A percentile compares a stretch with the other conserved stretches of the same genome.
Evolutionary conservation across 2,888 invertebrate genomes (phyloP).

Genomic region (Entomobrya multifasciata): DNA sequence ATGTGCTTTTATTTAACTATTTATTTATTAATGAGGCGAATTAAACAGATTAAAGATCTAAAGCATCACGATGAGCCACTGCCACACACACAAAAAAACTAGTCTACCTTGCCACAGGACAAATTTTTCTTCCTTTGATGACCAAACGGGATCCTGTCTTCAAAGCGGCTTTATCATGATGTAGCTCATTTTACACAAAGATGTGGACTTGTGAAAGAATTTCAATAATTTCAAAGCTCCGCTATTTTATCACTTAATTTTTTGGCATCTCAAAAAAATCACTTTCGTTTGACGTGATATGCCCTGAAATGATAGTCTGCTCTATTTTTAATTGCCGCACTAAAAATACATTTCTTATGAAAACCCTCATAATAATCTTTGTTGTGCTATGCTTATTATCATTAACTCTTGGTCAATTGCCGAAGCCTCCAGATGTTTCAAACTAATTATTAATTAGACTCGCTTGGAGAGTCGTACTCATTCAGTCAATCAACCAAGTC

Average conservation of each 20-base stretch:
- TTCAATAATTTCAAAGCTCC: neutral
- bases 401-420: neutral
- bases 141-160: conserved; percentile 14
- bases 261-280: neutral
- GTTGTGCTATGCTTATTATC: neutral
- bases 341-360: conserved; percentile 1
- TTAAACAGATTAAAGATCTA: conserved; percentile 13
- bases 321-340: neutral
- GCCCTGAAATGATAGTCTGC: no score
- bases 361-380: neutral
- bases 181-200: neutral
- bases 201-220: neutral
- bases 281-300: conserved; percentile 11
- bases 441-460: neutral
- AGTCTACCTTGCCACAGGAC: conserved; percentile 62
- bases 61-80: neutral
- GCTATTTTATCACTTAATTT: neutral
- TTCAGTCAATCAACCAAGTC: neutral
- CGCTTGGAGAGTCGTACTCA: conserved; percentile 15
- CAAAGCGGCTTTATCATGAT: no score
- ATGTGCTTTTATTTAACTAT: neutral
- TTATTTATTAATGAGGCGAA: conserved; percentile 38
- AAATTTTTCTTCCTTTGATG: neutral
- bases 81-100: conserved; percentile 46
- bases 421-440: conserved; percentile 14